Conservation (phyloP, 2,888 invertebrate genomes). For the Andrena hattorfiana region DNA sequence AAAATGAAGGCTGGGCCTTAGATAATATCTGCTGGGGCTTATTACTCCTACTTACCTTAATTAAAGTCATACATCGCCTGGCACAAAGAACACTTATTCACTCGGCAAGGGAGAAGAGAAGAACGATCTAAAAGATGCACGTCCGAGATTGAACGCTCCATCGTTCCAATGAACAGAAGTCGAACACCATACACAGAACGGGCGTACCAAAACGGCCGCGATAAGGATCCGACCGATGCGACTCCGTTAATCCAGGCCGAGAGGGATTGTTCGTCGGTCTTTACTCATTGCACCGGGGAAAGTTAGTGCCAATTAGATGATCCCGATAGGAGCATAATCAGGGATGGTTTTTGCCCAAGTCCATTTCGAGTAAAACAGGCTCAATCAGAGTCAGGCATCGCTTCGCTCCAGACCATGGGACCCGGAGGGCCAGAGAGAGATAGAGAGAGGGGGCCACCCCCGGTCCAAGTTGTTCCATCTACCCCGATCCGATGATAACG, state of each 20-base stretch:
- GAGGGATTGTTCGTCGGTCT: slow-evolving; percentile 24
- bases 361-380: slow-evolving; percentile 76
- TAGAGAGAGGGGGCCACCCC: background rate
- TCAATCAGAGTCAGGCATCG: slow-evolving; percentile 76
- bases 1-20: too few relatives aligned
- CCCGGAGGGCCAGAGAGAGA: background rate
- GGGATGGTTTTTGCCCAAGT: slow-evolving; percentile 74
- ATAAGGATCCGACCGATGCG: slow-evolving; percentile 21
- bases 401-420: slow-evolving; percentile 36
- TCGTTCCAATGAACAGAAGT: background rate
- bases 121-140: background rate
- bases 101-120: background rate
- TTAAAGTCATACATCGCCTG: too few relatives aligned
- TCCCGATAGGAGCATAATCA: slow-evolving; percentile 78
- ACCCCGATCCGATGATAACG: slow-evolving; percentile 63
- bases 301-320: slow-evolving; percentile 60
- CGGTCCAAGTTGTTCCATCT: slow-evolving; percentile 59
- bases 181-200: background rate
- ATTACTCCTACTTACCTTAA: too few relatives aligned
- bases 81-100: background rate
- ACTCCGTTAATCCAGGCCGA: slow-evolving; percentile 41
- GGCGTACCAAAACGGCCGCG: slow-evolving; percentile 8
- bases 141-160: background rate
- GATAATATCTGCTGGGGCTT: too few relatives aligned
- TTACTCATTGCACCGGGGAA: slow-evolving; percentile 32